Percentiles rank a stretch among this genome's conserved stretches.
phyloP scores from a whole-genome alignment of 2,888 invertebrate species.

The Melanostoma scalare region DNA sequence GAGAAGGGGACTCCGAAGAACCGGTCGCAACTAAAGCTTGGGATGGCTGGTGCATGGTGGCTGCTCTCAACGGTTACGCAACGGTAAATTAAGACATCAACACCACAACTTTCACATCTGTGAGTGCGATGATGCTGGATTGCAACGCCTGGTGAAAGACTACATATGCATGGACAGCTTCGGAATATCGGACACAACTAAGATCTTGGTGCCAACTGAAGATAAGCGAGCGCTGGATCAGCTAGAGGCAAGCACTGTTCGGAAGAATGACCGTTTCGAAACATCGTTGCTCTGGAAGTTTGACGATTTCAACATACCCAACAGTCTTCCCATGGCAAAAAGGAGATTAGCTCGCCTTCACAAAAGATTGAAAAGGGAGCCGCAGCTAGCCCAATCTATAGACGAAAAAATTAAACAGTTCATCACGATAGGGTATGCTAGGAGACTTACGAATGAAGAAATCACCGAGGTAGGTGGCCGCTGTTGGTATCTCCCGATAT shows the following conservation, averaged over 20 bases:
- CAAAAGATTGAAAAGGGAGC: too few species aligned
- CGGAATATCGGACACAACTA: conserved; percentile 12
- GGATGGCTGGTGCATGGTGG: conserved; percentile 56
- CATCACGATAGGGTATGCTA: too few species aligned
- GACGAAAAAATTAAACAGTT: too few species aligned
- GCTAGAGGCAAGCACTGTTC: neutral
- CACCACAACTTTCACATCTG: conserved; percentile 44
- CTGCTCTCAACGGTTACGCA: neutral
- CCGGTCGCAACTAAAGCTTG: conserved; percentile 62
- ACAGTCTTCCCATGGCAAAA: too few species aligned
- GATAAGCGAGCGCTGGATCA: conserved; percentile 11
- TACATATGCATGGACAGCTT: conserved; percentile 12
- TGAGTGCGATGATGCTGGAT: conserved; percentile 40
- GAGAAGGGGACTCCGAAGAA: conserved; percentile 47
- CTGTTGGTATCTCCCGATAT: too few species aligned
- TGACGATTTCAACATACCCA: too few species aligned
- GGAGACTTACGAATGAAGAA: too few species aligned
- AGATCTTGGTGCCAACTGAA: conserved; percentile 1
- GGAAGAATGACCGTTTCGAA: neutral
- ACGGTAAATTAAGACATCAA: neutral
- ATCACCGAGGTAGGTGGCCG: too few species aligned
- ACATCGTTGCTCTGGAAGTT: neutral
- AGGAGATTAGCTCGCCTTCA: too few species aligned
- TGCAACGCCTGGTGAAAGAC: neutral
- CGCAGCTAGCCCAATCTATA: too few species aligned